phyloP scores from a whole-genome alignment of 2,888 invertebrate genomes.

The Drosophila algonquin region DNA sequence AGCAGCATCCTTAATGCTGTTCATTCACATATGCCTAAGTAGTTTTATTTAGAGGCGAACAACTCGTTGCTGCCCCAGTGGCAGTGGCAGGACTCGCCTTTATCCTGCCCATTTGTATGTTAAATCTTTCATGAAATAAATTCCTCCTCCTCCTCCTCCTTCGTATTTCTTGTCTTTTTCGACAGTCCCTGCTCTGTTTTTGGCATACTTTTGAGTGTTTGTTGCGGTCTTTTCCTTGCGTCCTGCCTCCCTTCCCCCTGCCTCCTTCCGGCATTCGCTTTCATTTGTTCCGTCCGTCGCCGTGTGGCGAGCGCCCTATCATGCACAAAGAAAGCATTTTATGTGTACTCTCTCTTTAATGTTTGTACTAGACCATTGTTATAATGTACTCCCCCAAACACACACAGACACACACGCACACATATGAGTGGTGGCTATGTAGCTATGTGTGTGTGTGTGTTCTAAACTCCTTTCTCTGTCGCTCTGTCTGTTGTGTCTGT shows the following conservation, averaged over 20 bases:
- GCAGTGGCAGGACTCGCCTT: slow-evolving; percentile 13
- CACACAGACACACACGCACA: neutral
- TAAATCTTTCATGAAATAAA: slow-evolving; percentile 83
- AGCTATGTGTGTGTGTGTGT: neutral
- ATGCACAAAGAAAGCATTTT: slow-evolving; percentile 70
- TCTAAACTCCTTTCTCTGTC: slow-evolving; percentile 2
- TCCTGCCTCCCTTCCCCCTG: too few species aligned
- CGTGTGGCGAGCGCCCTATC: slow-evolving; percentile 47
- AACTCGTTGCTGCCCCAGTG: slow-evolving; percentile 11
- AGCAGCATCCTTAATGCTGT: slow-evolving; percentile 47
- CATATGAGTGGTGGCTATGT: slow-evolving; percentile 2
- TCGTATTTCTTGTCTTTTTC: slow-evolving; percentile 38
- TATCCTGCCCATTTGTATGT: slow-evolving; percentile 82
- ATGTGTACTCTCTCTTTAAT: slow-evolving; percentile 69
- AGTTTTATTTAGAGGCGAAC: slow-evolving; percentile 76
- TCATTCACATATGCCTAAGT: slow-evolving; percentile 80
- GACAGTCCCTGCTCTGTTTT: slow-evolving; percentile 46
- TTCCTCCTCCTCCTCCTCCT: neutral
- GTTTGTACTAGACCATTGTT: slow-evolving; percentile 68
- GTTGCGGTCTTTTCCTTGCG: slow-evolving; percentile 61
- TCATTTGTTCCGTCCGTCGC: slow-evolving; percentile 46
- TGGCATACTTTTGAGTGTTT: slow-evolving; percentile 25
- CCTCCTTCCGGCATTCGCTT: slow-evolving; percentile 49
- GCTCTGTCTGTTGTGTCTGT: slow-evolving; percentile 2
- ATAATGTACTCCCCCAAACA: slow-evolving; percentile 64